phyloP scores from a whole-genome alignment of 2,797 vertebrate species.

The Caiman crocodilus region DNA sequence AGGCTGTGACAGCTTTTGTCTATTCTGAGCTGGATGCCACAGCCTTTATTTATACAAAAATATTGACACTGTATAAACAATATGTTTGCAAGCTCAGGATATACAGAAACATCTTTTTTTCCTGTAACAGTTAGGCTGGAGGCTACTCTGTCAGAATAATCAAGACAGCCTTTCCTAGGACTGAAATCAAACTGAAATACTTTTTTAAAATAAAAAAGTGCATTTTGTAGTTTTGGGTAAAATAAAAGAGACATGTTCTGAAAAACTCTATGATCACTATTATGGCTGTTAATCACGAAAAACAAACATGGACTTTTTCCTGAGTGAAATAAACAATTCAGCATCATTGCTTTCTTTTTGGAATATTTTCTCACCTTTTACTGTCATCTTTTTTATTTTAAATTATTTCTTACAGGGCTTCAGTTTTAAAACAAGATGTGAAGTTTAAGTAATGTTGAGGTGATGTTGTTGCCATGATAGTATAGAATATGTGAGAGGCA shows the following conservation, averaged over 20 bases:
- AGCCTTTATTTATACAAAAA: background rate
- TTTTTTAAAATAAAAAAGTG: background rate
- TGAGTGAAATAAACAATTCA: background rate
- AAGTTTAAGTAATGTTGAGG: no score
- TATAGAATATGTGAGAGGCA: no score
- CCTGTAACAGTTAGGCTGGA: background rate
- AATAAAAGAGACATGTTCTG: background rate
- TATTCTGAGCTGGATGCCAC: background rate
- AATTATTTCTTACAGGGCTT: background rate
- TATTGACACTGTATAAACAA: background rate
- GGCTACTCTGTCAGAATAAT: background rate
- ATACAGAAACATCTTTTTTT: background rate
- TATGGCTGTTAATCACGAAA: constrained; percentile 13
- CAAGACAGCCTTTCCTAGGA: constrained; percentile 23
- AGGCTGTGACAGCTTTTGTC: background rate
- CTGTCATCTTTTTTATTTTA: background rate
- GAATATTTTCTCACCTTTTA: background rate
- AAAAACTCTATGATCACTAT: background rate
- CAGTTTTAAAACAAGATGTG: background rate
- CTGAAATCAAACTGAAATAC: background rate
- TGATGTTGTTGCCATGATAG: no score
- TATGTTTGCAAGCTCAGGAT: background rate
- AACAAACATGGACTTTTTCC: background rate
- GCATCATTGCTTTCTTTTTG: background rate
- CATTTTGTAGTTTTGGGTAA: background rate